Conservation (phyloP, 2,888 invertebrate species). For the Linnaemya vulpina region DNA sequence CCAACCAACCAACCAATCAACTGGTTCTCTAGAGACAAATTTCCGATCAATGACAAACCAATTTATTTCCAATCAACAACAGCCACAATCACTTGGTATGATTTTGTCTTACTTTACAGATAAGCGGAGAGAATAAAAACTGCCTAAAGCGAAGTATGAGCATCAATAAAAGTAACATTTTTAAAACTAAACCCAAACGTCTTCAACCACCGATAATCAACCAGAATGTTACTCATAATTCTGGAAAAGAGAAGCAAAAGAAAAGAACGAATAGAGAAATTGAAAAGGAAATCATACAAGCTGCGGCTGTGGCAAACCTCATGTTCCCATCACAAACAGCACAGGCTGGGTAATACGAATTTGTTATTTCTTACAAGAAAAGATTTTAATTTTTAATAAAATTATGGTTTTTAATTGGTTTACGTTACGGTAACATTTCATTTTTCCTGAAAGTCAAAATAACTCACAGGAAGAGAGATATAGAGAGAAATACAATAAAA, state of each 20-base stretch:
- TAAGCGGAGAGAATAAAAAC: slow-evolving; percentile 26
- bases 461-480: too few species aligned
- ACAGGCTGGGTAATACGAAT: too few species aligned
- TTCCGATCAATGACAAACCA: slow-evolving; percentile 64
- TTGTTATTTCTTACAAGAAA: too few species aligned
- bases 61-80: slow-evolving; percentile 56
- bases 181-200: slow-evolving; percentile 30
- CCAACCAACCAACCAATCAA: slow-evolving; percentile 46
- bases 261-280: background rate
- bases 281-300: background rate
- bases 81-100: slow-evolving; percentile 12
- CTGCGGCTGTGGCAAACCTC: too few species aligned
- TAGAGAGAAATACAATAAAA: too few species aligned
- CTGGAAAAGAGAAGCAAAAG: slow-evolving; percentile 5
- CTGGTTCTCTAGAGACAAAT: slow-evolving; percentile 60
- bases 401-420: too few species aligned
- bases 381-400: too few species aligned
- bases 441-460: too few species aligned
- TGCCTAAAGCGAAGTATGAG: slow-evolving; percentile 18
- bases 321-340: too few species aligned
- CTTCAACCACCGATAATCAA: background rate
- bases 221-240: slow-evolving; percentile 3
- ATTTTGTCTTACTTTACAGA: slow-evolving; percentile 11
- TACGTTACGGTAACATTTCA: too few species aligned
- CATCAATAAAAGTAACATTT: slow-evolving; percentile 14